A percentile compares a stretch with the other conserved stretches of the same genome.
Evolutionary conservation across 2,888 invertebrate genomes (phyloP).

Genomic region (Spatulosminthurus flaviceps): DNA sequence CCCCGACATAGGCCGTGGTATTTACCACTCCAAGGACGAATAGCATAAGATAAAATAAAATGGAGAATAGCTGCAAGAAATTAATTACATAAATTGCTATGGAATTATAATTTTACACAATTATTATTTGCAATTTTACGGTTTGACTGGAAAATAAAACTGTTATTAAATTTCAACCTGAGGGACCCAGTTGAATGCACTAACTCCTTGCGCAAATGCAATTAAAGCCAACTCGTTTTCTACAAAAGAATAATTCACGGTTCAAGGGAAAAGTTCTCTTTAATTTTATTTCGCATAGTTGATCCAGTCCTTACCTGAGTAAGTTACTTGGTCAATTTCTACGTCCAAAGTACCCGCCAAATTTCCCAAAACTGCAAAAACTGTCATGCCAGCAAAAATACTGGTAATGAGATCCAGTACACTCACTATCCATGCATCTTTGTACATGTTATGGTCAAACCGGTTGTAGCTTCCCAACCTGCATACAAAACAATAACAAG

Average conservation of each 20-base stretch:
- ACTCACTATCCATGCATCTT: background rate
- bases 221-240: background rate
- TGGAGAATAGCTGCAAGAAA: background rate
- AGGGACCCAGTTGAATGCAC: background rate
- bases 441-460: background rate
- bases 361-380: background rate
- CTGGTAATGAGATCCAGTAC: background rate
- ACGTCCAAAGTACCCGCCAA: background rate
- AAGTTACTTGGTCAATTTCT: background rate
- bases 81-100: background rate
- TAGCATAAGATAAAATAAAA: background rate
- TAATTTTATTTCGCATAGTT: background rate
- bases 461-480: conserved; percentile 18
- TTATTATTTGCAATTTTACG: no score
- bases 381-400: background rate
- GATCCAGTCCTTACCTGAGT: background rate
- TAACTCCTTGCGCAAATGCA: background rate
- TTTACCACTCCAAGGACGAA: background rate
- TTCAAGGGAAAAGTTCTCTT: background rate
- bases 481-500: background rate
- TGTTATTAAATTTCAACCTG: background rate
- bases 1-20: background rate
- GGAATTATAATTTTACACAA: no score
- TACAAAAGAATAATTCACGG: background rate
- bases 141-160: no score